Base-by-base conservation (phyloP, 2,113 vertebrate species). In the Mus pahari region DNA sequence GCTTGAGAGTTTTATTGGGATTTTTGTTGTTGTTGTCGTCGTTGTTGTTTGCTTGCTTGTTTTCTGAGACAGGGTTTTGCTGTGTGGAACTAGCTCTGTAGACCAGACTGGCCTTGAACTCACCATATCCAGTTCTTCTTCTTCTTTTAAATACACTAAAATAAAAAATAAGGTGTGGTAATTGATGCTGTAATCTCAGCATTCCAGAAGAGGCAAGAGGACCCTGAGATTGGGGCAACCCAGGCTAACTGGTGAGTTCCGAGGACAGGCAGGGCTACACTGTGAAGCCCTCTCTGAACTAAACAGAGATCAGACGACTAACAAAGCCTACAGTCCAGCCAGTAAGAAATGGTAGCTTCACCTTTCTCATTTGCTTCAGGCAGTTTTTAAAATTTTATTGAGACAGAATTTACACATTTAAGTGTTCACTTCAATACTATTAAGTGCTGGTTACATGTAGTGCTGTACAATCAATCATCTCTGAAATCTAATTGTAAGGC, bases 331-430 rank as follows among this genome's bases (percentile, higher is more conserved):
- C 45, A 94, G 94, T 81, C 77, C 94, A 96, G 89, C 22, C 24
- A 94, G 48, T 16, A 55, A 95, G n/a, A 92, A 94, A 1, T 68
- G 79, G 77, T 19, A 97, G 50, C 66, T 95, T 86, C 36, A 31
- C 64, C 79, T 90, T 97, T 94, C 64, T 81, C 17, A 86, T 86
- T 91, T 97, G 74, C 48, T 89, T 91, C 94, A 78, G 92, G 86
- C 58, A 62, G 33, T 71, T 95, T 97, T 92, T 91, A 66, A 89
- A 86, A 70, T 86, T 96, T 97, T 97, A 97, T 91, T 97, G 92
- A 95, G 8, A 92, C 48, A 86, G 79, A 81, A 91, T 95, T 95
- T 92, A 92, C 26, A 92, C 8, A 91, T 78, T 92, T 87, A 89
- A 39, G 42, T 77, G 7, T 94, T 94, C 82, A 94, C 39, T 58